Conservation (phyloP, 2,113 vertebrate genomes). For the Xenus cinereus region DNA sequence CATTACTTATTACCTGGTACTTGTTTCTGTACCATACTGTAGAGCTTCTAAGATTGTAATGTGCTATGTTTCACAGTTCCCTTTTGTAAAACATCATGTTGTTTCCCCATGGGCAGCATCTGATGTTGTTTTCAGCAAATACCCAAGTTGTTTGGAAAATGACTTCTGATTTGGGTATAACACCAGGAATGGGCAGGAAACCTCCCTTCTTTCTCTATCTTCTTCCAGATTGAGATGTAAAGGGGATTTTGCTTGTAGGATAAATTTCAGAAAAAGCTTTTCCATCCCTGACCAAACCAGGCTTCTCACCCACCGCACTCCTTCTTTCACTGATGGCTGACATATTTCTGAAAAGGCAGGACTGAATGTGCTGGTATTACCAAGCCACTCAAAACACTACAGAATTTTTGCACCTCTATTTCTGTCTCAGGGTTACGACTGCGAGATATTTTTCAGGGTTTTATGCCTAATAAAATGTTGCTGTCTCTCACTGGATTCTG, state of each 20-base stretch:
- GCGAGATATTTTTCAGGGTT: not conserved
- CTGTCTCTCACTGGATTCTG: conserved; percentile 16
- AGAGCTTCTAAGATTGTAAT: not conserved
- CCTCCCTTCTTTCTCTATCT: not conserved
- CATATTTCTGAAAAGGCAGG: not conserved
- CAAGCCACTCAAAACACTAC: not conserved
- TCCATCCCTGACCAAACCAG: not conserved
- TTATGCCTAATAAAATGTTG: conserved; percentile 27
- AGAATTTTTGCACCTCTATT: conserved; percentile 25
- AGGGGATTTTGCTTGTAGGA: not conserved
- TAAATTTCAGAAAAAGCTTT: not conserved
- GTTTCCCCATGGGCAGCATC: not conserved
- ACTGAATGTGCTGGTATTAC: not conserved
- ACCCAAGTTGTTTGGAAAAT: not conserved
- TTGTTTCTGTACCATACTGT: not conserved
- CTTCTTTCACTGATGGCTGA: not conserved
- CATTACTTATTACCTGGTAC: not conserved
- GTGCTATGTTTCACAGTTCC: not conserved
- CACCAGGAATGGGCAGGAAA: not conserved
- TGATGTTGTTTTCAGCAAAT: not conserved
- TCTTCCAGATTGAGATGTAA: not conserved
- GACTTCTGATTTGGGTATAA: not conserved
- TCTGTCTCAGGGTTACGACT: conserved; percentile 5
- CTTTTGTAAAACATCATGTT: not conserved
- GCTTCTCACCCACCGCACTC: not conserved